phyloP scores from a whole-genome alignment of 1,140 invertebrate genomes.

The Neodiprion pinetum region DNA sequence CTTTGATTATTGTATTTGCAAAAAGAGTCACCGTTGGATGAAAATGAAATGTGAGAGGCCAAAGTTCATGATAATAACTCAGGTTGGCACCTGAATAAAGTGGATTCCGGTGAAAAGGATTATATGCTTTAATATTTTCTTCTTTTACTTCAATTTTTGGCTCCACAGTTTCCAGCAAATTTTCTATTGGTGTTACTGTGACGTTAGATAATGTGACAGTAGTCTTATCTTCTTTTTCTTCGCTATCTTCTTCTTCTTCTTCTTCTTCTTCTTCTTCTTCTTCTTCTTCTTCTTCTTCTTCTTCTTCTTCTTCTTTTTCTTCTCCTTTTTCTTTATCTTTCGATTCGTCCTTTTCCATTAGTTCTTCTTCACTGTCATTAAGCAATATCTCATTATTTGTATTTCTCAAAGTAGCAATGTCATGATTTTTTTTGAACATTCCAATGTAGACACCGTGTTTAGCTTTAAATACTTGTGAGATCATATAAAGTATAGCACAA shows the following conservation, averaged over 20 bases:
- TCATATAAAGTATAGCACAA: slow-evolving; percentile 79
- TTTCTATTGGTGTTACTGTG: background rate
- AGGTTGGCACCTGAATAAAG: slow-evolving; percentile 77
- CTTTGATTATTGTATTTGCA: slow-evolving; percentile 80
- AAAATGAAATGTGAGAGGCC: slow-evolving; percentile 76
- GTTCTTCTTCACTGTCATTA: slow-evolving; percentile 32
- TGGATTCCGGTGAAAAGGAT: slow-evolving; percentile 83
- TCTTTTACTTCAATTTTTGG: slow-evolving; percentile 35
- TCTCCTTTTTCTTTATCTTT: slow-evolving; percentile 41
- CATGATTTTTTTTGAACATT: slow-evolving; percentile 29
- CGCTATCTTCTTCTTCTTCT: slow-evolving; percentile 21
- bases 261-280: too few relatives aligned
- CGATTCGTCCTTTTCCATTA: slow-evolving; percentile 22
- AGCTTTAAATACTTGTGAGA: slow-evolving; percentile 72
- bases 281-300: slow-evolving; percentile 43
- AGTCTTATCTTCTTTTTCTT: slow-evolving; percentile 14
- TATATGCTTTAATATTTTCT: slow-evolving; percentile 63
- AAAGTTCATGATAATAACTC: slow-evolving; percentile 76
- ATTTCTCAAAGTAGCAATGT: slow-evolving; percentile 45
- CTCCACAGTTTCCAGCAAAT: slow-evolving; percentile 21
- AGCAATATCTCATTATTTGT: slow-evolving; percentile 34
- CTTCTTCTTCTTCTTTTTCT: slow-evolving; percentile 38
- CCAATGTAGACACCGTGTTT: slow-evolving; percentile 31
- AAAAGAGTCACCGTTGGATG: slow-evolving; percentile 93
- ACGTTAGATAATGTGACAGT: slow-evolving; percentile 13